Conservation (phyloP, 2,113 vertebrate species). For the Lycocorax pyrrhopterus region DNA sequence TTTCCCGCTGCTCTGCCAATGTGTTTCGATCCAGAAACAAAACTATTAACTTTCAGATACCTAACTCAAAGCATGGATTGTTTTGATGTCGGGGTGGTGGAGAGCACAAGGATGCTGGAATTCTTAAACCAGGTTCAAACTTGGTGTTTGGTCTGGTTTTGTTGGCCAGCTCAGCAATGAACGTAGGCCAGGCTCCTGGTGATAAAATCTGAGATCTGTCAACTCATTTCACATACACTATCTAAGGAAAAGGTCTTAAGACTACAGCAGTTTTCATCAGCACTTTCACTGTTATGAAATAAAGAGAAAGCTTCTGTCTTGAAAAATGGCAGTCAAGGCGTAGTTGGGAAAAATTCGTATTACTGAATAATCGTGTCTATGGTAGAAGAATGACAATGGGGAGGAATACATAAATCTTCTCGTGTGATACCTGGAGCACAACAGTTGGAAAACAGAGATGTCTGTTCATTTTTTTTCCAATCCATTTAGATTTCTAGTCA, state of each 20-base stretch:
- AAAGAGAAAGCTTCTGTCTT: not conserved
- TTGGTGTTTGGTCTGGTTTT: not conserved
- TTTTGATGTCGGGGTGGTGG: not conserved
- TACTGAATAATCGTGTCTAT: not conserved
- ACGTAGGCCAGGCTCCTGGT: not conserved
- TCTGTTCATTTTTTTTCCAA: constrained; percentile 11
- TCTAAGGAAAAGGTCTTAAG: not conserved
- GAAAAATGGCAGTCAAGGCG: not conserved
- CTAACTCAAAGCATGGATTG: not conserved
- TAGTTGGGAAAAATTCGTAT: not conserved
- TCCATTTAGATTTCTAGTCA: constrained; percentile 5
- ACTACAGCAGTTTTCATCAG: not conserved
- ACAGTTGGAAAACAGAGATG: constrained; percentile 1
- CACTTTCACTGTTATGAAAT: not conserved
- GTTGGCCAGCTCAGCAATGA: not conserved
- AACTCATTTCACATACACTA: not conserved
- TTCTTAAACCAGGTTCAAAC: not conserved
- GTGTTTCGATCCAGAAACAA: constrained; percentile 17
- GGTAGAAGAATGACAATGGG: not conserved
- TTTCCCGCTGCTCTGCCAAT: constrained; percentile 3
- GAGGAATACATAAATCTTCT: constrained; percentile 1
- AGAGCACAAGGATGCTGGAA: not conserved
- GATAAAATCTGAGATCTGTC: not conserved
- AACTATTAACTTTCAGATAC: not conserved
- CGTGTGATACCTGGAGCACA: not conserved